phyloP scores from a whole-genome alignment of 2,888 invertebrate species.

The Drosophila ustulata region DNA sequence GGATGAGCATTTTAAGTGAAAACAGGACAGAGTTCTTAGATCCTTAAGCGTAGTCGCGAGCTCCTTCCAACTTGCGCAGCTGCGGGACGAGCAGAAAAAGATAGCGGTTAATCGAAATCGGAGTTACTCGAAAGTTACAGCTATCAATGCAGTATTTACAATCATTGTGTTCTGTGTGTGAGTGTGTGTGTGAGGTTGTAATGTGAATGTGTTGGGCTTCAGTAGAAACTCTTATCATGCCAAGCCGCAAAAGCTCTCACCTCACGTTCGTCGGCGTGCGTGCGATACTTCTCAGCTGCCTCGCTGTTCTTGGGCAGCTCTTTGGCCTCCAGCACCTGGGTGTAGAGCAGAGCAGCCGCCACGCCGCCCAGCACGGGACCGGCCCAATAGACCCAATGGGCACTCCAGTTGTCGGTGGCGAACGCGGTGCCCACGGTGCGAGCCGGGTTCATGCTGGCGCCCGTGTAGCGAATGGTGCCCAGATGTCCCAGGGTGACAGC shows the following conservation, averaged over 20 bases:
- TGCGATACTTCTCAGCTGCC: slow-evolving; percentile 84
- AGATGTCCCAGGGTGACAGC: slow-evolving; percentile 94
- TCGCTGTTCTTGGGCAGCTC: slow-evolving; percentile 65
- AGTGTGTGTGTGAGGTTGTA: slow-evolving; percentile 15
- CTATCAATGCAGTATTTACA: slow-evolving; percentile 41
- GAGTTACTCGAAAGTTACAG: not conserved
- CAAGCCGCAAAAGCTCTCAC: slow-evolving; percentile 85
- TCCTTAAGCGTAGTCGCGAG: slow-evolving; percentile 70
- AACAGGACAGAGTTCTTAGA: not conserved
- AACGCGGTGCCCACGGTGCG: slow-evolving; percentile 95
- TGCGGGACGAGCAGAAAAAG: slow-evolving; percentile 48
- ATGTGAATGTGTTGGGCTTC: slow-evolving; percentile 13
- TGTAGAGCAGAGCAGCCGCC: slow-evolving; percentile 91
- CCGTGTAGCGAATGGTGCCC: slow-evolving; percentile 93
- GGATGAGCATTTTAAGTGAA: slow-evolving; percentile 43
- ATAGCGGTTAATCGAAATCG: not conserved
- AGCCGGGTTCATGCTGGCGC: slow-evolving; percentile 97
- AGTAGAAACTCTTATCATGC: slow-evolving; percentile 74
- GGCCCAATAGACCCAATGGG: slow-evolving; percentile 97
- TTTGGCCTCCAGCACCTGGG: slow-evolving; percentile 83
- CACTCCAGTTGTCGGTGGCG: slow-evolving; percentile 89
- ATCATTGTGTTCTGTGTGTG: slow-evolving; percentile 31
- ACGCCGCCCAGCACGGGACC: slow-evolving; percentile 94
- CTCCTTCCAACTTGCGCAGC: slow-evolving; percentile 81
- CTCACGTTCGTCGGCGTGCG: slow-evolving; percentile 88